Percentiles rank a stretch among this genome's conserved stretches.
These are phyloP conservation scores for Campaea margaritaria DNA, from an alignment of 2,888 invertebrate species.

Conservation along the genomic window DNA sequence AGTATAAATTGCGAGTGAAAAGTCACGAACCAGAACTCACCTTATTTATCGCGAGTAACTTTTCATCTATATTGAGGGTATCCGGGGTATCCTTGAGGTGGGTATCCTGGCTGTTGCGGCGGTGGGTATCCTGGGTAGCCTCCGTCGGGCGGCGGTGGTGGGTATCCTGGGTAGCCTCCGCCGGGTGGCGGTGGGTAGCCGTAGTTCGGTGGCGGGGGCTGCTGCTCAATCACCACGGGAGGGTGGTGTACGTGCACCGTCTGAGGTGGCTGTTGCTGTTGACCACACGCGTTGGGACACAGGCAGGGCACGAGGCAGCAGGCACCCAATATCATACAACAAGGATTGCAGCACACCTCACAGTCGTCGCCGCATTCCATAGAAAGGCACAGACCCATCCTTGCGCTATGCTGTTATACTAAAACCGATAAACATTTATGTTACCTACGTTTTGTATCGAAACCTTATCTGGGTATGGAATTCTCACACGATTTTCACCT, in stretches of 20 bases:
- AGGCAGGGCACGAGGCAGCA: constrained; percentile 77
- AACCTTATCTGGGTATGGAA: constrained; percentile 27
- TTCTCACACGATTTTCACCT: constrained; percentile 28
- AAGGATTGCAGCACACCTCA: constrained; percentile 74
- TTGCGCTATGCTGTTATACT: constrained; percentile 58
- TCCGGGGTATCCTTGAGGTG: constrained; percentile 48
- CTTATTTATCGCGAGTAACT: constrained; percentile 45
- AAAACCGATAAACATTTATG: constrained; percentile 55
- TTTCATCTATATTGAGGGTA: constrained; percentile 61
- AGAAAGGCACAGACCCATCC: constrained; percentile 77
- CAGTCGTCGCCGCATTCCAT: constrained; percentile 77
- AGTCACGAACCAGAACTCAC: constrained; percentile 43
- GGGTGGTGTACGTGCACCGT: constrained; percentile 74
- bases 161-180: constrained; percentile 54
- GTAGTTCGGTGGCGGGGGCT: constrained; percentile 52
- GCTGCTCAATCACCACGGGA: constrained; percentile 62
- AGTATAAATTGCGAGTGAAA: constrained; percentile 1
- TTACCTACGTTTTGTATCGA: constrained; percentile 34
- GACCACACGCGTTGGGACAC: constrained; percentile 79
- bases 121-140: constrained; percentile 56
- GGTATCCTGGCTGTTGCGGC: constrained; percentile 44
- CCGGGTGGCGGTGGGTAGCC: constrained; percentile 54
- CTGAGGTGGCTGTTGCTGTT: constrained; percentile 66
- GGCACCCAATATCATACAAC: constrained; percentile 75
- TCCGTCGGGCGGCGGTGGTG: constrained; percentile 57